A percentile compares a stretch with the other conserved stretches of the same genome.
Conservation (phyloP, 2,797 vertebrate genomes). For the Leuciscus waleckii region DNA sequence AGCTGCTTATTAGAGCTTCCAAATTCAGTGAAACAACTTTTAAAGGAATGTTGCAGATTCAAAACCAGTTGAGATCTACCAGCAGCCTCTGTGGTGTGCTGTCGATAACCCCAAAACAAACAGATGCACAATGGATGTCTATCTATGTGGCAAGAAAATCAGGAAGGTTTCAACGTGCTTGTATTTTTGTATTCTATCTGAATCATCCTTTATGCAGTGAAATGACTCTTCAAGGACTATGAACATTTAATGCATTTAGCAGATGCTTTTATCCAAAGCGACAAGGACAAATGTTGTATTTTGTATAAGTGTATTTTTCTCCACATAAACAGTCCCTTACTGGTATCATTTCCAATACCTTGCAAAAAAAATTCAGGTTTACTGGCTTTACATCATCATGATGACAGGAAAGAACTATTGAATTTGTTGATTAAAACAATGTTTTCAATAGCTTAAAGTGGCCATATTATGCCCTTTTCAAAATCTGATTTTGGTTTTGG, state of each 20-base stretch:
- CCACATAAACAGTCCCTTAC: not conserved
- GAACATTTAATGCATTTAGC: not conserved
- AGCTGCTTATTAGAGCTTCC: not conserved
- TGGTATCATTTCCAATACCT: not conserved
- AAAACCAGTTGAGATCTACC: not conserved
- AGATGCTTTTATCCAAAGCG: not conserved
- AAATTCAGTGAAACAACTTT: not conserved
- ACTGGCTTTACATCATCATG: not conserved
- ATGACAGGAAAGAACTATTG: not conserved
- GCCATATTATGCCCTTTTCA: not conserved
- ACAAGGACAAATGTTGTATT: not conserved
- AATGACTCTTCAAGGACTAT: not conserved
- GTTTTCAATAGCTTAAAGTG: not conserved
- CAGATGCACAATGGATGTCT: not conserved
- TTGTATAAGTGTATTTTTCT: too few species aligned
- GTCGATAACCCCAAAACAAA: not conserved
- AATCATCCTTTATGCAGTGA: not conserved
- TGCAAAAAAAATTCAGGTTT: not conserved
- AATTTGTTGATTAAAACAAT: not conserved
- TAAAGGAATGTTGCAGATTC: not conserved
- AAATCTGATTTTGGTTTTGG: not conserved
- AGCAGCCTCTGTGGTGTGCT: not conserved
- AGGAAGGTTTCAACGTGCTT: not conserved
- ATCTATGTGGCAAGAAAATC: not conserved
- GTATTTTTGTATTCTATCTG: not conserved